Evolutionary conservation across 2,113 vertebrate genomes (phyloP), one percentile per base, ranked within the genome.

Genomic region (Zapus hudsonius): DNA sequence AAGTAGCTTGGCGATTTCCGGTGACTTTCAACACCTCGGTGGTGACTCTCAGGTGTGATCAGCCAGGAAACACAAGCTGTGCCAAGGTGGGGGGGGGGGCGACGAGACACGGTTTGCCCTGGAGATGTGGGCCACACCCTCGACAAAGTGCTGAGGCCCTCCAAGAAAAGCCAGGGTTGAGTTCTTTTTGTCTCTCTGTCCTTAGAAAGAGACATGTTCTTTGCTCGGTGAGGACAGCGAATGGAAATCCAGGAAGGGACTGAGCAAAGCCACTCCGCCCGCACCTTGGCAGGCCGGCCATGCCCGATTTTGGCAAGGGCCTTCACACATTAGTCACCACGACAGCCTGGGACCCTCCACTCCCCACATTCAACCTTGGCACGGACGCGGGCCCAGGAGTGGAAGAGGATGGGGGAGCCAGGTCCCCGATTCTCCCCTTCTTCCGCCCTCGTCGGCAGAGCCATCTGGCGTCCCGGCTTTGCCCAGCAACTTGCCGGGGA

Each of bases 291-390:
- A 87, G 87, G 94, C 87, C 87, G 74, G 91, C 95, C 94, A 95
- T 95, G 95, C 95, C 97, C 91, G 91, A 96, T 96, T 96, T 95
- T 92, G 97, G 96, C 97, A 96, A 94, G 47, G 95, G 96, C 97
- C 97, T 95, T 90, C 80, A 86, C 82, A 93, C 89, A 80, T 95
- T 90, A 92, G 90, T 95, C 95, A 95, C 95, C 86, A 36, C 44
- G 72, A 92, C 92, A 92, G 92, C 84, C 94, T 84, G 76, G 94
- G 96, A 96, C 93, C 95, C 94, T 91, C 91, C 0, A 40, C 44
- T 93, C 87, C 86, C 89, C n/a, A 52, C 86, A 92, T 59, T 67
- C 70, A 36, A 52, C 72, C 89, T 83, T 22, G 76, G 84, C 81
- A 40, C 67, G 22, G 72, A 40, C 89, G 89, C 89, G 1, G 85